phyloP scores from a whole-genome alignment of 2,888 invertebrate genomes.

The Caenorhabditis uteleia region DNA sequence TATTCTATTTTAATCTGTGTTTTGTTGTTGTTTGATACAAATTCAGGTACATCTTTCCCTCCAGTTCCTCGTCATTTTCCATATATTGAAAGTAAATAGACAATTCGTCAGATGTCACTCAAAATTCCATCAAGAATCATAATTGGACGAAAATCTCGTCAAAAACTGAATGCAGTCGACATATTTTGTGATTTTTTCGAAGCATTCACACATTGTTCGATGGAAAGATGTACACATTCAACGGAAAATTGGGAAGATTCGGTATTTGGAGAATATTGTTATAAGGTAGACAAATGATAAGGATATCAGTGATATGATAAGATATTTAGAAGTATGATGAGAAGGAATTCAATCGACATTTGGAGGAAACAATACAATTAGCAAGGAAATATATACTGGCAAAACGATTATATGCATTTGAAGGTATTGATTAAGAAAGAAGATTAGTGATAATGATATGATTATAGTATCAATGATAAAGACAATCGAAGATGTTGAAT shows the following conservation, averaged over 20 bases:
- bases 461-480: constrained; percentile 18
- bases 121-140: constrained; percentile 10
- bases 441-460: not conserved
- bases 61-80: no score
- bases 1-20: no score
- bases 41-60: no score
- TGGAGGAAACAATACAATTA: constrained; percentile 14
- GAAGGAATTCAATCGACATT: constrained; percentile 2
- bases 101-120: no score
- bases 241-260: not conserved
- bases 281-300: not conserved
- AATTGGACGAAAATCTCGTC: constrained; percentile 12
- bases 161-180: constrained; percentile 8
- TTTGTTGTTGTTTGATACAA: no score
- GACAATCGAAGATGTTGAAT: constrained; percentile 1
- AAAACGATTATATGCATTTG: constrained; percentile 11
- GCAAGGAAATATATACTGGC: constrained; percentile 10
- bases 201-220: constrained; percentile 18
- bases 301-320: not conserved
- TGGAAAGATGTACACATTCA: constrained; percentile 17
- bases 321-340: constrained; percentile 8
- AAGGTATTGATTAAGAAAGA: constrained; percentile 2
- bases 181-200: constrained; percentile 22
- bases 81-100: no score
- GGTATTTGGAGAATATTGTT: not conserved